phyloP scores from a whole-genome alignment of 1,140 invertebrate species.

The Cylas formicarius region DNA sequence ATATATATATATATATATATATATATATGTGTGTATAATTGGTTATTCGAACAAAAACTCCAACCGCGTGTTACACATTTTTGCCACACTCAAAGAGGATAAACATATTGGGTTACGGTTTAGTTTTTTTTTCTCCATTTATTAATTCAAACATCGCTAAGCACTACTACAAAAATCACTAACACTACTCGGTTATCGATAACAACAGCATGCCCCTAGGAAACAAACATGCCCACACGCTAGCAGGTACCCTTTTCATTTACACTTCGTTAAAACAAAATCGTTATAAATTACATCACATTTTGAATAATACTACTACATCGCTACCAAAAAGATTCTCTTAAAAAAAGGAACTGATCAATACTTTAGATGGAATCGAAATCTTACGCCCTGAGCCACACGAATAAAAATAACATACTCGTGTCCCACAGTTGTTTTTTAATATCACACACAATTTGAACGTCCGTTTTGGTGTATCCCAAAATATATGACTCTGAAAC shows the following conservation, averaged over 20 bases:
- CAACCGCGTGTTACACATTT: no score
- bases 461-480: conserved; percentile 13
- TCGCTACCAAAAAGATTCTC: conserved; percentile 9
- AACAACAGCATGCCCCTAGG: conserved; percentile 13
- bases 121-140: conserved; percentile 11
- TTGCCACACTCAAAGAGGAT: conserved; percentile 6
- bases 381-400: conserved; percentile 5
- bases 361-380: conserved; percentile 7
- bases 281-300: conserved; percentile 22
- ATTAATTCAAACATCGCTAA: conserved; percentile 14
- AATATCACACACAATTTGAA: conserved; percentile 25
- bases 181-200: conserved; percentile 15
- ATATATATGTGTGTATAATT: no score
- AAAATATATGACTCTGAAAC: conserved; percentile 27
- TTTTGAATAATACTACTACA: conserved; percentile 23
- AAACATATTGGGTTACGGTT: conserved; percentile 18
- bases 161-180: conserved; percentile 17
- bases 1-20: no score
- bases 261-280: conserved; percentile 11
- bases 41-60: no score
- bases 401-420: conserved; percentile 15
- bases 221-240: conserved; percentile 18
- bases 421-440: conserved; percentile 9
- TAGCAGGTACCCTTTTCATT: conserved; percentile 18
- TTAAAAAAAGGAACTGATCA: conserved; percentile 16